phyloP scores from a whole-genome alignment of 1,140 invertebrate species.

The Zaprionus camerounensis region DNA sequence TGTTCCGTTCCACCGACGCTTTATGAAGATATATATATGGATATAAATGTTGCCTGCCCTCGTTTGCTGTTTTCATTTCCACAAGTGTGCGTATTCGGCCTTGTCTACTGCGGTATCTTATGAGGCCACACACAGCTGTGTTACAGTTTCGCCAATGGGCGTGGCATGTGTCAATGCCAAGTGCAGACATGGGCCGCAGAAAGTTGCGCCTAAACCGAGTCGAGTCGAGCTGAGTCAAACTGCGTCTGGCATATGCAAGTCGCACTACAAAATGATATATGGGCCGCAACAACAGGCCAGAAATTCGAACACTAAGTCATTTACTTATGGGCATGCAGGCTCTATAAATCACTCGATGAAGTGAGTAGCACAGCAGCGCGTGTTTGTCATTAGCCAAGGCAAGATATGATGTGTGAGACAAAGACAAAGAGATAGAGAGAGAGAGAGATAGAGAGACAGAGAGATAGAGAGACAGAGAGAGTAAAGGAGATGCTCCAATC shows the following conservation, averaged over 20 bases:
- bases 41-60: slow-evolving; percentile 3
- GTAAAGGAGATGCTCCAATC: neutral
- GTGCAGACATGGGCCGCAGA: slow-evolving; percentile 39
- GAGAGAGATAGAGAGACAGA: neutral
- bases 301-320: slow-evolving; percentile 60
- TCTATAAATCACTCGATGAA: slow-evolving; percentile 65
- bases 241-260: slow-evolving; percentile 67
- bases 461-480: neutral
- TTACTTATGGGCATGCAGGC: slow-evolving; percentile 37
- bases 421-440: neutral
- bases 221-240: slow-evolving; percentile 11
- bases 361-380: slow-evolving; percentile 5
- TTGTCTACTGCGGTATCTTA: slow-evolving; percentile 33
- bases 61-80: slow-evolving; percentile 28
- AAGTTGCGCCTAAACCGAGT: slow-evolving; percentile 25
- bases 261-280: slow-evolving; percentile 74
- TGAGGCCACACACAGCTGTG: slow-evolving; percentile 5
- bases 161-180: slow-evolving; percentile 73
- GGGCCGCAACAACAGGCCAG: slow-evolving; percentile 58
- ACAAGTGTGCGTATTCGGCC: slow-evolving; percentile 53
- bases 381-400: slow-evolving; percentile 30
- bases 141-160: slow-evolving; percentile 41
- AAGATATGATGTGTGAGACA: neutral
- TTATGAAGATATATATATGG: neutral
- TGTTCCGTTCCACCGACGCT: slow-evolving; percentile 3